phyloP scores from a whole-genome alignment of 2,113 vertebrate genomes.

The Equus quagga region DNA sequence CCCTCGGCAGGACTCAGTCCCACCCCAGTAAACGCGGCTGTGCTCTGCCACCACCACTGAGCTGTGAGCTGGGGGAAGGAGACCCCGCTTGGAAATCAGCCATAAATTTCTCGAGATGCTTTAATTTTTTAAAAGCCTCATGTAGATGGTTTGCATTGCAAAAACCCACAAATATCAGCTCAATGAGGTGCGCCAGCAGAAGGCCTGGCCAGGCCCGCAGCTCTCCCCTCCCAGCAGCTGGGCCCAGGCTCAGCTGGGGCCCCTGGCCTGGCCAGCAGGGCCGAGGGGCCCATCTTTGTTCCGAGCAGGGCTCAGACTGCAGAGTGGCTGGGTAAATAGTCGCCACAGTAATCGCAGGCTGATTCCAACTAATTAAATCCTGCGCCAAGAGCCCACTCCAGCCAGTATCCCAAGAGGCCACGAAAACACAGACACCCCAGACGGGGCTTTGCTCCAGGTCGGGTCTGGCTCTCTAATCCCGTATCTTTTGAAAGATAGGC shows the following conservation, averaged over 20 bases:
- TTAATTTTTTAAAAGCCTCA: conserved; percentile 85
- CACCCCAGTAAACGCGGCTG: not conserved
- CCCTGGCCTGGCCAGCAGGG: conserved; percentile 70
- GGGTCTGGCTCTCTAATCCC: conserved; percentile 94
- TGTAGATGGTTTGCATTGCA: conserved; percentile 75
- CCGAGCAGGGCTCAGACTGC: conserved; percentile 92
- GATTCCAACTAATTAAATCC: conserved; percentile 99
- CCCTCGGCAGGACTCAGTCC: not conserved
- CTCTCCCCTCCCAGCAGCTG: conserved; percentile 70
- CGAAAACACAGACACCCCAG: conserved; percentile 88
- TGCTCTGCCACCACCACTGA: rapidly evolving
- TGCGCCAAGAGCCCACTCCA: conserved; percentile 96
- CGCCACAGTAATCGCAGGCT: conserved; percentile 94
- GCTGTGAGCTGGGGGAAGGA: not conserved
- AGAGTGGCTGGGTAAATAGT: conserved; percentile 96
- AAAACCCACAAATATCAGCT: conserved; percentile 79
- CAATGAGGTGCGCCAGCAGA: conserved; percentile 66
- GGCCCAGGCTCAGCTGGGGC: conserved; percentile 74
- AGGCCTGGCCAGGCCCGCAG: not conserved
- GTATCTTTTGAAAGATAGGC: conserved; percentile 96
- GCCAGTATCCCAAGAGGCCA: conserved; percentile 91
- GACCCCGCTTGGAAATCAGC: conserved; percentile 48
- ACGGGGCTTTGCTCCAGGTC: conserved; percentile 92
- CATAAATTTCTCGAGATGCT: conserved; percentile 81
- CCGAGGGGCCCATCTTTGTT: conserved; percentile 87